A percentile compares a stretch with the other conserved stretches of the same genome.
Evolutionary conservation across 2,888 invertebrate genomes (phyloP).

Genomic region (Oegoconia quadripuncta): DNA sequence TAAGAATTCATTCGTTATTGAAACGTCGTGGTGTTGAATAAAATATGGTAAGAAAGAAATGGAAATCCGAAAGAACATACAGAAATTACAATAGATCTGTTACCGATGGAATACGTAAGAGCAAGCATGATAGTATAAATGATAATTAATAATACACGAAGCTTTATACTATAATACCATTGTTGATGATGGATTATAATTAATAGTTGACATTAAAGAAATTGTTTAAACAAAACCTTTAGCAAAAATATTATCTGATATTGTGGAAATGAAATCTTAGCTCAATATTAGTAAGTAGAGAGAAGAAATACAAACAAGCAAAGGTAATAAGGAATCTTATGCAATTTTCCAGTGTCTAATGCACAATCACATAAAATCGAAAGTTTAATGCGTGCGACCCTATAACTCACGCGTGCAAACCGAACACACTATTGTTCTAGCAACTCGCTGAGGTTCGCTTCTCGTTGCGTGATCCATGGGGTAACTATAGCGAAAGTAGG

Average conservation of each 20-base stretch:
- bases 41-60: too few species aligned
- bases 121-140: too few species aligned
- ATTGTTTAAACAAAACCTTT: too few species aligned
- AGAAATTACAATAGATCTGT: too few species aligned
- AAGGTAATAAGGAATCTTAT: constrained; percentile 11
- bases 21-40: too few species aligned
- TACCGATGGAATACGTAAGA: too few species aligned
- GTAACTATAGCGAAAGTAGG: constrained; percentile 43
- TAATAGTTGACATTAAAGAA: too few species aligned
- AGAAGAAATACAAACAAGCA: neutral
- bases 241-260: neutral
- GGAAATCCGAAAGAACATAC: too few species aligned
- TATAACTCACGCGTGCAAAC: constrained; percentile 23
- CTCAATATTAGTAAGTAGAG: neutral
- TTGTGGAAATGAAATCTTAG: neutral
- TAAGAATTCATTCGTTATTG: too few species aligned
- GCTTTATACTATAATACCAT: too few species aligned
- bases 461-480: constrained; percentile 41
- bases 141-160: too few species aligned
- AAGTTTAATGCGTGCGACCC: constrained; percentile 33
- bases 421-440: constrained; percentile 45
- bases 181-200: too few species aligned
- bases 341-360: constrained; percentile 10
- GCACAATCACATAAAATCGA: constrained; percentile 30
- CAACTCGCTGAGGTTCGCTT: constrained; percentile 23